Percentiles rank a stretch among this genome's conserved stretches.
Conservation (phyloP, 2,888 invertebrate species). For the Leptinotarsa rubiginosa region DNA sequence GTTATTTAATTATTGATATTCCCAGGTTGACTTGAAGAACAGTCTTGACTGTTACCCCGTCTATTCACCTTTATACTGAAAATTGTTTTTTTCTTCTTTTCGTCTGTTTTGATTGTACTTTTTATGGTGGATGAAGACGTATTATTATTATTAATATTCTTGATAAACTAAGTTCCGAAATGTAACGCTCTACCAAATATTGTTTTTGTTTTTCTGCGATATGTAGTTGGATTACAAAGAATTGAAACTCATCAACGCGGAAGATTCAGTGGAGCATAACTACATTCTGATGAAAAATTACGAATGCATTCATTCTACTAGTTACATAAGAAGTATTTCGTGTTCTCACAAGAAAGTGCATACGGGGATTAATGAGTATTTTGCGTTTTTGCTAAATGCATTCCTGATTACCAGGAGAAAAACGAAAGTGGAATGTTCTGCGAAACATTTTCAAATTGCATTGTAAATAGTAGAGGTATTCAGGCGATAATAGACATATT, state of each 20-base stretch:
- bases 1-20: no score
- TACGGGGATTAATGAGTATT: slow-evolving; percentile 6
- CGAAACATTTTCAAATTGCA: not conserved
- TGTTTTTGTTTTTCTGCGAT: slow-evolving; percentile 4
- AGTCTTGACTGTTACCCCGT: no score
- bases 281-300: not conserved
- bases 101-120: no score
- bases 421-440: not conserved
- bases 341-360: slow-evolving; percentile 15
- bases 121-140: no score
- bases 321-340: slow-evolving; percentile 11
- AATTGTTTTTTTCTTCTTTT: no score
- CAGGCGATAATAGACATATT: no score
- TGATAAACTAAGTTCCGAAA: not conserved
- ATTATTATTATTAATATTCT: not conserved
- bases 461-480: not conserved
- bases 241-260: not conserved
- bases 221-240: slow-evolving; percentile 7
- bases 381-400: not conserved
- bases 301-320: slow-evolving; percentile 4
- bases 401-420: not conserved
- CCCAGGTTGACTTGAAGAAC: no score
- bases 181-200: not conserved
- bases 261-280: not conserved
- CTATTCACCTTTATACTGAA: no score